phyloP scores from a whole-genome alignment of 2,797 vertebrate species.

The Limosa lapponica region DNA sequence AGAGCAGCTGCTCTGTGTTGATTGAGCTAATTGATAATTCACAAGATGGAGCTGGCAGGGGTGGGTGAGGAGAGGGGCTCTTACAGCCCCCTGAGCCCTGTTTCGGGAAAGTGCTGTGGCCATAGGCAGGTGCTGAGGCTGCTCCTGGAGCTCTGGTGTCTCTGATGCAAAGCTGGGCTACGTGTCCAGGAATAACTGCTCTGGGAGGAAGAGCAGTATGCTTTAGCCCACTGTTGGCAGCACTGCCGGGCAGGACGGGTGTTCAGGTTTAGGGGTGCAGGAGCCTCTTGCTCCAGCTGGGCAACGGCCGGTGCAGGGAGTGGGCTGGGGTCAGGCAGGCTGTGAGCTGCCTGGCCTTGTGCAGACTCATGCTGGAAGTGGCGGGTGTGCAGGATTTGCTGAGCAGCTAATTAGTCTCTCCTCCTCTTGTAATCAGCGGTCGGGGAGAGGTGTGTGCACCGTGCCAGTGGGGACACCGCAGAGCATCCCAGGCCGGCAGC shows the following conservation, averaged over 20 bases:
- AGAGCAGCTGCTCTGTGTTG: neutral
- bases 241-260: fast-evolving
- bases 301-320: fast-evolving
- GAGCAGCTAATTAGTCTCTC: neutral
- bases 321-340: neutral
- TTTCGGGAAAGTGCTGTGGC: neutral
- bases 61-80: neutral
- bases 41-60: neutral
- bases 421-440: neutral
- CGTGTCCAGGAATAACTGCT: fast-evolving
- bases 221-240: neutral
- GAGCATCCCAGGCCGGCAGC: neutral
- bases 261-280: fast-evolving
- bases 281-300: fast-evolving
- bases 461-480: fast-evolving
- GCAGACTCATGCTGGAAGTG: neutral
- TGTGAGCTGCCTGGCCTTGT: neutral
- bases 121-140: neutral
- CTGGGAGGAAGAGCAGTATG: fast-evolving
- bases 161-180: neutral
- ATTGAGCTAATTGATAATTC: neutral
- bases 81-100: neutral
- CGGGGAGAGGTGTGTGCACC: neutral
- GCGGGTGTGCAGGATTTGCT: neutral
- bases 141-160: neutral